phyloP scores from a whole-genome alignment of 2,888 invertebrate genomes.

The Quadriops clusia region DNA sequence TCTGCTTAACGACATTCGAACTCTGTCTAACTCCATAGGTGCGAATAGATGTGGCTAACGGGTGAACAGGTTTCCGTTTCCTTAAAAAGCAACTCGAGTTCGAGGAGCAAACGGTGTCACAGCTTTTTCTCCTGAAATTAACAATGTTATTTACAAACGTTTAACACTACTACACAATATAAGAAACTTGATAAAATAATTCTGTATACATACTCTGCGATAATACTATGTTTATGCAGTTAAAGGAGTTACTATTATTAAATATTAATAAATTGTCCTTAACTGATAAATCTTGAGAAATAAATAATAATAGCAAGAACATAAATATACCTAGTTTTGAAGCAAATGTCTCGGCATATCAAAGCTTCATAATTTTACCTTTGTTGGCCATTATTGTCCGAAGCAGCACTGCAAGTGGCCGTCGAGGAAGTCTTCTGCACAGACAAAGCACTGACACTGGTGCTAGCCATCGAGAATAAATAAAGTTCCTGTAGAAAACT shows the following conservation, averaged over 20 bases:
- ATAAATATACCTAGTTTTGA: constrained; percentile 9
- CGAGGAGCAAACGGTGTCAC: constrained; percentile 33
- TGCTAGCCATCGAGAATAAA: too few species aligned
- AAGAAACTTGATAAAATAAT: constrained; percentile 6
- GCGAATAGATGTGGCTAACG: constrained; percentile 26
- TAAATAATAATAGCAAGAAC: constrained; percentile 13
- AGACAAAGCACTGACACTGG: too few species aligned
- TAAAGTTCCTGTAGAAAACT: too few species aligned
- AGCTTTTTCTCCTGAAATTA: constrained; percentile 29
- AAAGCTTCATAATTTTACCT: too few species aligned
- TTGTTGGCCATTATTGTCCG: too few species aligned
- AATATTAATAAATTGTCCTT: too few species aligned
- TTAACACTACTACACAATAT: neutral
- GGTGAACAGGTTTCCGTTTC: constrained; percentile 32
- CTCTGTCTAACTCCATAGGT: constrained; percentile 10
- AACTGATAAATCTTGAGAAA: constrained; percentile 17
- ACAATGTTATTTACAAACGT: constrained; percentile 3
- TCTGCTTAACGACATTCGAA: constrained; percentile 37
- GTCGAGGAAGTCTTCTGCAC: too few species aligned
- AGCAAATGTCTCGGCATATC: constrained; percentile 15
- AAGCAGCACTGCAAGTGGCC: too few species aligned
- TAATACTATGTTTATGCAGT: too few species aligned
- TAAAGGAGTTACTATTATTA: too few species aligned
- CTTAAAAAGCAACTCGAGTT: constrained; percentile 34
- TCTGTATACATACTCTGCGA: too few species aligned